A percentile compares a stretch with the other conserved stretches of the same genome.
These are phyloP conservation scores for Eriosoma lanigerum DNA, from an alignment of 1,140 invertebrate species.

Conservation along the genomic window DNA sequence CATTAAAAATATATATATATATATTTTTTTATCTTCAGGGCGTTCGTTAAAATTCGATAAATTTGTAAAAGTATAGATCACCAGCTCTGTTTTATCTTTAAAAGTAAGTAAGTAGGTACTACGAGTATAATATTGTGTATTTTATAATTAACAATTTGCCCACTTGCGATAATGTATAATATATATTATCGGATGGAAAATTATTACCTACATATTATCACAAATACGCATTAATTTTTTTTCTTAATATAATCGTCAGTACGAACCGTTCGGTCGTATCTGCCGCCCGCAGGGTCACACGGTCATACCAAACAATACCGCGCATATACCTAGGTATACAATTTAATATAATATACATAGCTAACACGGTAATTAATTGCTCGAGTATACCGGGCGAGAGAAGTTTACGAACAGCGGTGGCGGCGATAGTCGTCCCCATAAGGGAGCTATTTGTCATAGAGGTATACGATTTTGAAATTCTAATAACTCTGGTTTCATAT, in stretches of 20 bases:
- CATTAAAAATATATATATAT: no score
- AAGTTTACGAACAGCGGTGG: constrained; percentile 29
- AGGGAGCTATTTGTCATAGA: constrained; percentile 45
- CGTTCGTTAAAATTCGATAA: no score
- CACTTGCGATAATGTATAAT: no score
- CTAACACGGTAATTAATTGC: constrained; percentile 46
- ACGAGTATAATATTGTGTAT: no score
- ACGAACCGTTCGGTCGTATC: not conserved
- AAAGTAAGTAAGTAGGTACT: no score
- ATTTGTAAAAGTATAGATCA: no score
- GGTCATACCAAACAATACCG: not conserved
- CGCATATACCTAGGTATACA: not conserved
- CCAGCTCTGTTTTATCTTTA: no score
- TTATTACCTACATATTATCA: no score
- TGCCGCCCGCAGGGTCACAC: not conserved
- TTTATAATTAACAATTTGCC: no score
- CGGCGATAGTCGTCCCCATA: constrained; percentile 35
- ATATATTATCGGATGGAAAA: no score
- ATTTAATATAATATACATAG: not conserved
- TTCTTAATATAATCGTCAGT: not conserved
- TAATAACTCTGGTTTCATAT: constrained; percentile 23
- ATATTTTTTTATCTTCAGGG: no score
- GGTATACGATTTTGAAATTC: constrained; percentile 37
- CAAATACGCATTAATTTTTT: not conserved
- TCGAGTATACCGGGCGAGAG: constrained; percentile 23